Conservation (phyloP, 2,113 vertebrate genomes). For the Epinephelus fuscoguttatus region DNA sequence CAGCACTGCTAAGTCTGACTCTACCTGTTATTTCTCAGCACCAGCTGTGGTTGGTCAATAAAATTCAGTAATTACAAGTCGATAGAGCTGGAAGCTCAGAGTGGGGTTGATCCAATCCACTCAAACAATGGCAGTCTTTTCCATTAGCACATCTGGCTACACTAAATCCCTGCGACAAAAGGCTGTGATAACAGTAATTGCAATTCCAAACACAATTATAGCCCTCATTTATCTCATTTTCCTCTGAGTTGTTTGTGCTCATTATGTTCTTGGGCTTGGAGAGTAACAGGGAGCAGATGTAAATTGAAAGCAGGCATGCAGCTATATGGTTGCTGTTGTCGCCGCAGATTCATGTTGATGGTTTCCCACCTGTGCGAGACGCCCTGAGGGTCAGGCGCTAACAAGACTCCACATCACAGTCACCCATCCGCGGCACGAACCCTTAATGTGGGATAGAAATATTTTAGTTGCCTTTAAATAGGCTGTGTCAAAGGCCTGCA, state of each 20-base stretch:
- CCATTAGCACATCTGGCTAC: conserved; percentile 67
- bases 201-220: conserved; percentile 77
- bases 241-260: conserved; percentile 69
- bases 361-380: conserved; percentile 54
- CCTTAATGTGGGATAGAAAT: conserved; percentile 20
- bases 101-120: conserved; percentile 38
- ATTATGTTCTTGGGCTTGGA: conserved; percentile 58
- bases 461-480: conserved; percentile 43
- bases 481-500: conserved; percentile 10
- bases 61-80: conserved; percentile 59
- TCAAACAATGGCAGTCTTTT: conserved; percentile 63
- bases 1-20: neutral
- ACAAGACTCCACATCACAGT: conserved; percentile 47
- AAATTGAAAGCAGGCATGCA: conserved; percentile 62
- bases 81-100: conserved; percentile 33
- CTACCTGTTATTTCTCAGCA: conserved; percentile 36
- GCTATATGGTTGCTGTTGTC: conserved; percentile 48
- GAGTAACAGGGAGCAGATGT: conserved; percentile 61
- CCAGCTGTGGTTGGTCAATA: conserved; percentile 50
- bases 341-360: conserved; percentile 48
- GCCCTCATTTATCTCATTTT: conserved; percentile 73
- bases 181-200: conserved; percentile 71
- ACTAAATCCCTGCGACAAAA: conserved; percentile 64
- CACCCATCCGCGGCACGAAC: conserved; percentile 16
- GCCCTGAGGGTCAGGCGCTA: conserved; percentile 58